Conservation (phyloP, 1,140 invertebrate species). For the Drosophila dunni region DNA sequence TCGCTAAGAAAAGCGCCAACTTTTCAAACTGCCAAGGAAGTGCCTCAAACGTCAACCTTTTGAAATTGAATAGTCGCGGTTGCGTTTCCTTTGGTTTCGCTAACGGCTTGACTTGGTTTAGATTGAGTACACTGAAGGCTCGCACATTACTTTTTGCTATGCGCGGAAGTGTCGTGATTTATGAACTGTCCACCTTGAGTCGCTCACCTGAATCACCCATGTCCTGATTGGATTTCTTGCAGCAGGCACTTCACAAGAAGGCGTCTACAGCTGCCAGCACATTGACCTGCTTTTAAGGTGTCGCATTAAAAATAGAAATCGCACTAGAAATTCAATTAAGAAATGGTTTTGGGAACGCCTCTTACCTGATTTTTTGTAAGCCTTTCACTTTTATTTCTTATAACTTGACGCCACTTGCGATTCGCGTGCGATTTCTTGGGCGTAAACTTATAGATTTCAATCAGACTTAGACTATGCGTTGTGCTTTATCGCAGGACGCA, state of each 20-base stretch:
- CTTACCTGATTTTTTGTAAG: constrained; percentile 21
- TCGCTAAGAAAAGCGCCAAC: constrained; percentile 41
- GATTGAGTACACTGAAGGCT: background rate
- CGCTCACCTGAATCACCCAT: constrained; percentile 75
- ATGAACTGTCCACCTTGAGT: constrained; percentile 35
- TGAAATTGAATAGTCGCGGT: constrained; percentile 80
- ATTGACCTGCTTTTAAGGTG: constrained; percentile 48
- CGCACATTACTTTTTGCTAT: constrained; percentile 3
- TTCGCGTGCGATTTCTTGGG: constrained; percentile 66
- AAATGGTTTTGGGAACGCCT: constrained; percentile 16
- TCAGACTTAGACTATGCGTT: constrained; percentile 54
- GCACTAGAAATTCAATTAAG: constrained; percentile 74
- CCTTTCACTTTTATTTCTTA: constrained; percentile 66
- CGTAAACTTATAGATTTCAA: constrained; percentile 66
- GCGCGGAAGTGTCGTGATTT: constrained; percentile 47
- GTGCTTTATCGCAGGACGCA: constrained; percentile 15
- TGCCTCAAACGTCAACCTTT: constrained; percentile 63
- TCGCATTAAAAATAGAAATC: constrained; percentile 69
- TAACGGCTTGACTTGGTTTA: constrained; percentile 2
- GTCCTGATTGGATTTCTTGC: constrained; percentile 28
- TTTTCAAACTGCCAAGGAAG: constrained; percentile 56
- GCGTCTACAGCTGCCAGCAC: constrained; percentile 44
- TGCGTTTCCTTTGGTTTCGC: constrained; percentile 45
- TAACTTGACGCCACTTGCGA: constrained; percentile 11
- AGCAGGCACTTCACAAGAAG: constrained; percentile 27